Percentiles rank a stretch among this genome's conserved stretches.
phyloP scores from a whole-genome alignment of 2,113 vertebrate genomes.

The Mus pahari region DNA sequence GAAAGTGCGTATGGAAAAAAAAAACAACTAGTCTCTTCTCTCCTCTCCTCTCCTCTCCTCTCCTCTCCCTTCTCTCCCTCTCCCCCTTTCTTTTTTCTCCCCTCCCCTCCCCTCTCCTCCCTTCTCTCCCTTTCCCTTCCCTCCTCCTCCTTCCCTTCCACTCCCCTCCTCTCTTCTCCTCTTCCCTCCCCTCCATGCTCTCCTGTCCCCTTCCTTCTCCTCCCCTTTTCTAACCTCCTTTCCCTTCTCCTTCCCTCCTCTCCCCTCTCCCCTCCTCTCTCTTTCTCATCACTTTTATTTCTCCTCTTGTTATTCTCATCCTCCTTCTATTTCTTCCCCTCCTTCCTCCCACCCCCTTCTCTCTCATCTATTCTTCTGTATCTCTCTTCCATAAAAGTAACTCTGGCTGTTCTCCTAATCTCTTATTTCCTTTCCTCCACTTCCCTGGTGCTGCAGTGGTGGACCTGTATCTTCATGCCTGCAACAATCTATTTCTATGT shows the following conservation, averaged over 20 bases:
- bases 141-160: accelerated
- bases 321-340: neutral
- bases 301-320: no score
- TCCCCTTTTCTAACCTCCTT: no score
- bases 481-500: neutral
- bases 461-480: neutral
- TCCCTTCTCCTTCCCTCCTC: accelerated
- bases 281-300: no score
- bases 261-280: neutral
- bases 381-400: neutral
- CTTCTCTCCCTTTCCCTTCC: neutral
- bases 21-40: no score
- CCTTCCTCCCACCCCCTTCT: no score
- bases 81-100: neutral
- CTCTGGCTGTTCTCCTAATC: neutral
- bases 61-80: neutral
- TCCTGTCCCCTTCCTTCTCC: no score
- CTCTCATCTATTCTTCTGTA: neutral
- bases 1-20: neutral
- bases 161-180: accelerated
- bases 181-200: neutral
- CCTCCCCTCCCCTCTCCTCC: neutral
- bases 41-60: neutral
- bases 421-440: neutral
- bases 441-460: no score